These are phyloP conservation scores for Contarinia nasturtii DNA, from an alignment of 1,140 invertebrate genomes.

Conservation along the genomic window DNA sequence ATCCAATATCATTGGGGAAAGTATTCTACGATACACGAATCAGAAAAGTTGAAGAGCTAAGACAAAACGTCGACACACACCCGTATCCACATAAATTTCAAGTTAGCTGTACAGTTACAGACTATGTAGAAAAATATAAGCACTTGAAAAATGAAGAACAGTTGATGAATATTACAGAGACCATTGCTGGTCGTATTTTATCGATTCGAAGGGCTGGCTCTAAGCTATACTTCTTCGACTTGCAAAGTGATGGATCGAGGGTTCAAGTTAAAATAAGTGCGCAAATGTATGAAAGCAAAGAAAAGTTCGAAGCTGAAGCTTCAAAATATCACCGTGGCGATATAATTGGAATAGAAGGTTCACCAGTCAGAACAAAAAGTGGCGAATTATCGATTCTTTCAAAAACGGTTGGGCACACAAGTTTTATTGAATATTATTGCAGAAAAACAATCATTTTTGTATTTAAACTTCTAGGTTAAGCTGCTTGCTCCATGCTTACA, in stretches of 20 bases:
- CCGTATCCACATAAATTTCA: conserved; percentile 99
- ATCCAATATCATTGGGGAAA: conserved; percentile 27
- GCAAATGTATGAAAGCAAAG: conserved; percentile 51
- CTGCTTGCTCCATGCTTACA: conserved; percentile 97
- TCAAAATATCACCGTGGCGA: conserved; percentile 83
- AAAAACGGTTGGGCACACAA: conserved; percentile 28
- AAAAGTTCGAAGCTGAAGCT: conserved; percentile 55
- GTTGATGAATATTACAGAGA: conserved; percentile 28
- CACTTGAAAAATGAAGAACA: conserved; percentile 63
- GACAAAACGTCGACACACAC: conserved; percentile 45
- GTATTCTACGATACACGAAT: conserved; percentile 81
- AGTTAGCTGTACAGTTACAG: conserved; percentile 77
- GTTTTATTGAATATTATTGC: background rate
- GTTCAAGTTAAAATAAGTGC: conserved; percentile 94
- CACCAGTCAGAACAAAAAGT: conserved; percentile 91
- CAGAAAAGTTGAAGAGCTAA: conserved; percentile 54
- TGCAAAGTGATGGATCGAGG: conserved; percentile 85
- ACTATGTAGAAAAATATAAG: no score
- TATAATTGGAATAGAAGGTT: conserved; percentile 81
- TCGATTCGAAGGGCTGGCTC: conserved; percentile 85
- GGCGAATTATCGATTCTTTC: conserved; percentile 94
- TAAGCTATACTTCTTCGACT: conserved; percentile 94
- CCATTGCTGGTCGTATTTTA: conserved; percentile 78
- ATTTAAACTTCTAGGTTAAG: no score
- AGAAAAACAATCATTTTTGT: no score